Percentiles rank a stretch among this genome's conserved stretches.
These are phyloP conservation scores for Pampusana beccarii DNA, from an alignment of 2,113 vertebrate genomes.

Conservation along the genomic window DNA sequence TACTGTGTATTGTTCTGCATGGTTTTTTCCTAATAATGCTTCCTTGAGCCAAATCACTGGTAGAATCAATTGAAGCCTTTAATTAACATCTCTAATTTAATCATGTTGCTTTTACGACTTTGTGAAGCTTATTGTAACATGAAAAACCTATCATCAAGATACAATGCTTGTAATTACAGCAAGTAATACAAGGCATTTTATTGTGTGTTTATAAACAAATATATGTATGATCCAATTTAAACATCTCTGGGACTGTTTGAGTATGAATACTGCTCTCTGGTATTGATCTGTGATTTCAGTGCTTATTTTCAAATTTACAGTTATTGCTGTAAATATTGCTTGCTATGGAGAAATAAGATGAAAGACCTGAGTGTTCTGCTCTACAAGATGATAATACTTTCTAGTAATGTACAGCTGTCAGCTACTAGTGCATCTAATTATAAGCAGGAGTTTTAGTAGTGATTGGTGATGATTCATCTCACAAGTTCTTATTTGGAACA, in stretches of 20 bases:
- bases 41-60: background rate
- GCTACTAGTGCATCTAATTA: background rate
- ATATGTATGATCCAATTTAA: background rate
- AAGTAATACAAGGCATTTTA: background rate
- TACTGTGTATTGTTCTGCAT: background rate
- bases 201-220: background rate
- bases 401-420: background rate
- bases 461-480: background rate
- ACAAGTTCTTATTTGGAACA: background rate
- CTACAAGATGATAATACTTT: background rate
- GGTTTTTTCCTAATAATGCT: background rate
- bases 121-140: background rate
- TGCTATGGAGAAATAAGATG: background rate
- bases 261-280: background rate
- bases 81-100: slow-evolving; percentile 5
- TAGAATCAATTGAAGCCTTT: background rate
- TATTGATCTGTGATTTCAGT: background rate
- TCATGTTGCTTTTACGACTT: background rate
- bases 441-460: background rate
- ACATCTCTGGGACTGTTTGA: background rate
- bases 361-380: background rate
- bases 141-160: background rate
- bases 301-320: background rate
- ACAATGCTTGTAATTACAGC: background rate
- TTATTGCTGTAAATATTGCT: background rate